phyloP scores from a whole-genome alignment of 2,888 invertebrate species.

The Glaucopsyche alexis region DNA sequence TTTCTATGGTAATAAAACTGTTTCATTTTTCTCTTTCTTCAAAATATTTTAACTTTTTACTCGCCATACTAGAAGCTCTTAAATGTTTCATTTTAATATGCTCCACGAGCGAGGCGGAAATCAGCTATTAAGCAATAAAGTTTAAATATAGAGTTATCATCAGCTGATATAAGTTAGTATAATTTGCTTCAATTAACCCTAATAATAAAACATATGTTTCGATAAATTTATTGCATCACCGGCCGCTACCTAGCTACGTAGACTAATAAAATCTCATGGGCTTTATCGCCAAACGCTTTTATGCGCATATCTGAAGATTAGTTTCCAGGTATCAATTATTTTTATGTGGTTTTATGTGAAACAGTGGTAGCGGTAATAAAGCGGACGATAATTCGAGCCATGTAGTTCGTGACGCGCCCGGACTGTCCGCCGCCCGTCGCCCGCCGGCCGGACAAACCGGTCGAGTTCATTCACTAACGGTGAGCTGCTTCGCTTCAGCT shows the following conservation, averaged over 20 bases:
- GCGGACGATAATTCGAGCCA: constrained; percentile 44
- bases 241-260: constrained; percentile 12
- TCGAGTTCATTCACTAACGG: constrained; percentile 56
- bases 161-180: not conserved
- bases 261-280: not conserved
- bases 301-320: constrained; percentile 15
- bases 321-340: constrained; percentile 26
- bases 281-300: constrained; percentile 16
- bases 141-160: constrained; percentile 15
- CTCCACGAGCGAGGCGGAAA: not conserved
- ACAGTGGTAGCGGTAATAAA: constrained; percentile 31
- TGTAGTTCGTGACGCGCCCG: constrained; percentile 45
- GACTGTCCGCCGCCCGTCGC: constrained; percentile 43
- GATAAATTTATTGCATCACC: not conserved
- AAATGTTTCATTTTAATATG: not conserved
- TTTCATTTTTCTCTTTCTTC: not conserved
- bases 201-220: constrained; percentile 11
- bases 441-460: constrained; percentile 53
- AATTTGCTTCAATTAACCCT: constrained; percentile 17
- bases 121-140: constrained; percentile 13
- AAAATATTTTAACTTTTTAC: not conserved
- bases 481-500: constrained; percentile 36
- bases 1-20: not conserved
- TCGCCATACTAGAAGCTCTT: not conserved
- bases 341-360: constrained; percentile 26